Evolutionary conservation across 2,797 vertebrate species (phyloP), one percentile per base, ranked within the genome.

Genomic region (Falco peregrinus): DNA sequence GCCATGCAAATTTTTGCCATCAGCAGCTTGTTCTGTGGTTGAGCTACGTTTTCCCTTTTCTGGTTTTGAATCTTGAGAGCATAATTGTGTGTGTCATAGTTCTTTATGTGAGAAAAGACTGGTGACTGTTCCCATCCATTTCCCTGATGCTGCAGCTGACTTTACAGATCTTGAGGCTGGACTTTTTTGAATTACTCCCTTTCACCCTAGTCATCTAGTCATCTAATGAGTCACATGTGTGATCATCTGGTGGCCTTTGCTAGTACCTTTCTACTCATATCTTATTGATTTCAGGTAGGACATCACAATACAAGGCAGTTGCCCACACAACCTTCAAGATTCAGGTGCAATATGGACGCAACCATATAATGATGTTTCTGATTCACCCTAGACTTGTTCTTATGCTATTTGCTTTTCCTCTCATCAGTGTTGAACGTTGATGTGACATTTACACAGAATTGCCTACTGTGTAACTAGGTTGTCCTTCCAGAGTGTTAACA

Each of bases 131-230:
- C 33, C 43, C 84, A 29, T 51, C 4, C 15, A 11, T 69, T 61
- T 79, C 64, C 29, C 12, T 75, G 79, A 10, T 7, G 16, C 6
- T 65, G 19, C n/a, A 85, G 4, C 43, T 67, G 47, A 68, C 22
- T 81, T 61, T 11, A 15, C 3, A 37, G 25, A 31, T 63, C 21
- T 78, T 0, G 0, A 6, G 4, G 4, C 7, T 85, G 17, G 2
- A 24, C 5, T 4, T 61, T 16, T 90, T 84, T 73, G 39, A 9
- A 35, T 84, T 84, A 16, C 19, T 79, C 5, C 5, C 4, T 82
- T 82, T 67, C 9, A 0, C 20, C 20, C 16, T n/a, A 25, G 10
- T 39, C 47, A 28, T 20, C 6, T 61, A 0, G 68, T 69, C 37
- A 20, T 64, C 64, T 84, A 51, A 47, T 5, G 2, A 14, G 74